Conservation (phyloP, 2,888 invertebrate genomes). For the Eupithecia centaureata region DNA sequence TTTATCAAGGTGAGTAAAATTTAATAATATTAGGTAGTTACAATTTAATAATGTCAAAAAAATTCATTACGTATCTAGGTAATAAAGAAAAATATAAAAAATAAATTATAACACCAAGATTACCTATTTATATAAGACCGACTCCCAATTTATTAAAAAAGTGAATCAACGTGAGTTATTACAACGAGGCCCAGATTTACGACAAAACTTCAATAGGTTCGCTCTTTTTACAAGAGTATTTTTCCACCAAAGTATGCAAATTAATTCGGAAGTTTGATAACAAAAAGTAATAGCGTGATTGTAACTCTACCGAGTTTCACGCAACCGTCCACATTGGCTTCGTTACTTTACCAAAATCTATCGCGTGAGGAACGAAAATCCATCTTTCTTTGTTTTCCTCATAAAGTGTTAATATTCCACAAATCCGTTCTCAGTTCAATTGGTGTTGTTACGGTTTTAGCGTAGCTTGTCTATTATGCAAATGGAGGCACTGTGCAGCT, state of each 20-base stretch:
- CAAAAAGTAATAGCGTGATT: slow-evolving; percentile 30
- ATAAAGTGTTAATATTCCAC: slow-evolving; percentile 59
- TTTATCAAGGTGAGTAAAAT: too few species aligned
- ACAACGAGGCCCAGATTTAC: slow-evolving; percentile 29
- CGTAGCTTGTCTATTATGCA: slow-evolving; percentile 72
- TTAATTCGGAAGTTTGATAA: slow-evolving; percentile 28
- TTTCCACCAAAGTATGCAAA: slow-evolving; percentile 30
- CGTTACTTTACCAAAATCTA: slow-evolving; percentile 47
- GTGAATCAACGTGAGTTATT: slow-evolving; percentile 15
- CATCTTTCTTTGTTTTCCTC: slow-evolving; percentile 57
- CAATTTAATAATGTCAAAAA: too few species aligned
- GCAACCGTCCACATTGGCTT: slow-evolving; percentile 19
- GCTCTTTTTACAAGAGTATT: slow-evolving; percentile 11
- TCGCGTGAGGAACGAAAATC: slow-evolving; percentile 69
- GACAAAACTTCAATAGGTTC: slow-evolving; percentile 27
- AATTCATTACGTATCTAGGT: too few species aligned
- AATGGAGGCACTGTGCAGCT: slow-evolving; percentile 63
- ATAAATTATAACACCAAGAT: neutral
- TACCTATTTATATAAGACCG: neutral
- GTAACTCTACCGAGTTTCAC: slow-evolving; percentile 22
- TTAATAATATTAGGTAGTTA: too few species aligned
- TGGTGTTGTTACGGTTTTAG: slow-evolving; percentile 57
- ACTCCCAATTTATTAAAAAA: slow-evolving; percentile 11
- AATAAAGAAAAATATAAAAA: neutral
- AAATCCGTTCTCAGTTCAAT: slow-evolving; percentile 58